Evolutionary conservation across 2,113 vertebrate genomes (phyloP), one percentile per base, ranked within the genome.

Genomic region (Parus major): DNA sequence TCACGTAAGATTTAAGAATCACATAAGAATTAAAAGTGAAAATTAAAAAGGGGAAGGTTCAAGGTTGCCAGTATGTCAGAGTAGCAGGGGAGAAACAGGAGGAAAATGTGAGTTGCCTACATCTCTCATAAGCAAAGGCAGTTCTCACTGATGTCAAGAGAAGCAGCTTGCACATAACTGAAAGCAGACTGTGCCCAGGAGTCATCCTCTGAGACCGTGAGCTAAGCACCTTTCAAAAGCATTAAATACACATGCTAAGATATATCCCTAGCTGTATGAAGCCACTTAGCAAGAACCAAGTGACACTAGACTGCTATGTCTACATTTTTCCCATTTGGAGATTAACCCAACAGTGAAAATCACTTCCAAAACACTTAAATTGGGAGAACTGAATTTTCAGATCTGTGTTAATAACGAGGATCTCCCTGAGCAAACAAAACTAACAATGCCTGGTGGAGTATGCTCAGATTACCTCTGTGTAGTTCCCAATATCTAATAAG

Each of bases 221-320:
- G 88, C 61, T 86, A 68, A 93, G 77, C 57, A 87, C 65, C 69
- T 96, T 92, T 89, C 92, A 82, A 68, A 88, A 89, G 41, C 65
- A 70, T 82, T 91, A 84, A 87, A 86, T 57, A 52, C 69, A 86
- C 60, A 49, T 70, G 56, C 56, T 63, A 64, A 75, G 72, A 75
- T 60, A 39, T 19, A 68, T 81, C 61, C 65, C 56, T 60, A 66
- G 61, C 49, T 91, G 65, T 71, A 60, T 19, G 69, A 86, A 92
- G 49, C 80, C 88, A 81, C 76, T 88, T 82, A 78, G 88, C 77
- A 88, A 59, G 83, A 88, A 68, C 29, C 56, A 78, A 93, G 73
- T 53, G 68, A 59, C 41, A 88, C 35, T 41, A 59, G 72, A 59
- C 76, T 93, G 29, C 35, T 70, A 18, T 3, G 5, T 68, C 72